Conservation (phyloP, 53 echinoderm and acorn worm species). For the Patiria pectinifera region DNA sequence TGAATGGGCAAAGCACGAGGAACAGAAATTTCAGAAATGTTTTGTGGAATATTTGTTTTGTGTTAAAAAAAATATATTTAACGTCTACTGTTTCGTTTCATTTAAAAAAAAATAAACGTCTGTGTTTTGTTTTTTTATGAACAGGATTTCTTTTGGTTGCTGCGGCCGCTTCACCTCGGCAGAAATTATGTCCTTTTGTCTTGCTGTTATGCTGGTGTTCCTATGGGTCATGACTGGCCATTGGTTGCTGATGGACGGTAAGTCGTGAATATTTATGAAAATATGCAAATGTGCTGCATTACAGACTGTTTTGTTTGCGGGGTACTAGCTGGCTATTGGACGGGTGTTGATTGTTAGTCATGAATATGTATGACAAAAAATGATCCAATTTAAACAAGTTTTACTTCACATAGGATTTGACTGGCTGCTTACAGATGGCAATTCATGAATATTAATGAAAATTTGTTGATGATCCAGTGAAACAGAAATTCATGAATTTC, state of each 20-base stretch:
- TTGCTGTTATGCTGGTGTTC: constrained; percentile 94
- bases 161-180: constrained; percentile 98
- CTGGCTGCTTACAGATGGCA: not conserved
- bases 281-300: not conserved
- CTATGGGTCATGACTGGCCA: constrained; percentile 99
- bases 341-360: not conserved
- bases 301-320: not conserved
- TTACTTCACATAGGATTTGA: not conserved
- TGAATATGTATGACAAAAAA: not conserved
- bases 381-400: not conserved
- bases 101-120: too few relatives aligned
- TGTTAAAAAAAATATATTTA: too few relatives aligned
- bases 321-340: not conserved
- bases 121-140: not conserved
- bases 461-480: too few relatives aligned
- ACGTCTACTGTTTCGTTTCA: too few relatives aligned
- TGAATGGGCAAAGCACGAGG: too few relatives aligned
- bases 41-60: too few relatives aligned
- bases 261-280: constrained; percentile 60
- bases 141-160: constrained; percentile 97
- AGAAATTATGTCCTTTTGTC: constrained; percentile 97
- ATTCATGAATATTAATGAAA: not conserved
- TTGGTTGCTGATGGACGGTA: constrained; percentile 99
- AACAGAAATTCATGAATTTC: too few relatives aligned
- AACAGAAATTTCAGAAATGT: too few relatives aligned